Evolutionary conservation across 2,797 vertebrate genomes (phyloP).

Genomic region (Florisuga fusca): DNA sequence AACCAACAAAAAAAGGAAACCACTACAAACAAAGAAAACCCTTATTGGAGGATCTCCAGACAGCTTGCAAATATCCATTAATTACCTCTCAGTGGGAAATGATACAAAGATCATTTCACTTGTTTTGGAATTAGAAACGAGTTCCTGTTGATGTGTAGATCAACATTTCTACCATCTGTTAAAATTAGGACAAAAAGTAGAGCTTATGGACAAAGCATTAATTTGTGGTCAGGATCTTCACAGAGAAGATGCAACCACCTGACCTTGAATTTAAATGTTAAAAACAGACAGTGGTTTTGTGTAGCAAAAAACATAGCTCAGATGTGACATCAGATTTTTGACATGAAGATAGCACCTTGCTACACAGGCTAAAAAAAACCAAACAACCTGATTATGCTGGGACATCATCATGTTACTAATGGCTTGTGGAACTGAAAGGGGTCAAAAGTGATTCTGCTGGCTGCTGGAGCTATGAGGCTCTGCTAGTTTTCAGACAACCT

Average conservation of each 20-base stretch:
- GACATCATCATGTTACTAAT: fast-evolving
- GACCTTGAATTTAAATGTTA: neutral
- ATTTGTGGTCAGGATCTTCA: neutral
- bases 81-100: constrained; percentile 44
- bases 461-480: neutral
- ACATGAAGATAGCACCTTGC: neutral
- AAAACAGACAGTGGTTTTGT: neutral
- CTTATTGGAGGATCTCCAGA: constrained; percentile 13
- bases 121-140: constrained; percentile 37
- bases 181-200: neutral
- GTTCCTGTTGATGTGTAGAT: constrained; percentile 23
- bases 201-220: neutral
- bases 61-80: constrained; percentile 51
- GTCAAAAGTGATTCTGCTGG: neutral
- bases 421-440: neutral
- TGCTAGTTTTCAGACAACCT: neutral
- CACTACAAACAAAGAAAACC: neutral
- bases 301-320: neutral
- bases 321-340: neutral
- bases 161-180: constrained; percentile 32
- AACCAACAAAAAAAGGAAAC: too few species aligned
- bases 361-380: neutral
- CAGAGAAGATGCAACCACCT: neutral
- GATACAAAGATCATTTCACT: constrained; percentile 37
- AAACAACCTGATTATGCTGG: too few species aligned